Base-by-base conservation (phyloP, 2,113 vertebrate species). In the Zosterops hypoxanthus region DNA sequence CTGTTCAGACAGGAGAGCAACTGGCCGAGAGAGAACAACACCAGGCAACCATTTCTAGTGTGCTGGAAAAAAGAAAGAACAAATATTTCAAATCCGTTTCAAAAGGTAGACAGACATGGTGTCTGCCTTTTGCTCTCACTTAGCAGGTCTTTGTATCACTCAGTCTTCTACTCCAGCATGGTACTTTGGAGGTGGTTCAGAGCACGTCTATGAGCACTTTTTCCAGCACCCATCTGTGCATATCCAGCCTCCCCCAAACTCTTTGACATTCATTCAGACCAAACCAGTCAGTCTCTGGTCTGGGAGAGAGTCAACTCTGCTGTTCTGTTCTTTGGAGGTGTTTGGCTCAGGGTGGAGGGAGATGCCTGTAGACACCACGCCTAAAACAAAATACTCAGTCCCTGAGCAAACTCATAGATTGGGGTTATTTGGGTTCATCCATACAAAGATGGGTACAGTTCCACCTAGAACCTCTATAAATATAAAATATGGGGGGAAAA, bases 161-260 rank as follows among this genome's bases (percentile, higher is more conserved):
- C 18, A 19, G 44, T 76, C 50, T 83, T 85, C 64, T 83, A 3
- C 28, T 34, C 29, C 59, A 73, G 76, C 60, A 44, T 18, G 24
- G 72, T 81, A 23, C 68, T 59, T 86, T 29, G 60, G 75, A 86
- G 82, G 66, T 77, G 50, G 15, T 63, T 81, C 76, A 88, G 79
- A 86, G 59, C 24, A n/a, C 0, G 24, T 31, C 86, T 95, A 66
- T 0, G 6, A 92, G 34, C 7, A 10, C 34, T 59, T 88, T 78
- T 70, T 12, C 53, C 76, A 82, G 63, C 63, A 70, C 55, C 88
- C 76, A 70, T 88, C 63, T 66, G 79, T 70, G 86, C 3, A 1
- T 57, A 73, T 66, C 46, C 75, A 93, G 31, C 50, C 55, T 57
- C 12, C 68, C 59, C 79, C 8, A 5, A 70, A 16, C 46, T 68